Conservation (phyloP, 2,113 vertebrate genomes). For the Brevimyrus niger region DNA sequence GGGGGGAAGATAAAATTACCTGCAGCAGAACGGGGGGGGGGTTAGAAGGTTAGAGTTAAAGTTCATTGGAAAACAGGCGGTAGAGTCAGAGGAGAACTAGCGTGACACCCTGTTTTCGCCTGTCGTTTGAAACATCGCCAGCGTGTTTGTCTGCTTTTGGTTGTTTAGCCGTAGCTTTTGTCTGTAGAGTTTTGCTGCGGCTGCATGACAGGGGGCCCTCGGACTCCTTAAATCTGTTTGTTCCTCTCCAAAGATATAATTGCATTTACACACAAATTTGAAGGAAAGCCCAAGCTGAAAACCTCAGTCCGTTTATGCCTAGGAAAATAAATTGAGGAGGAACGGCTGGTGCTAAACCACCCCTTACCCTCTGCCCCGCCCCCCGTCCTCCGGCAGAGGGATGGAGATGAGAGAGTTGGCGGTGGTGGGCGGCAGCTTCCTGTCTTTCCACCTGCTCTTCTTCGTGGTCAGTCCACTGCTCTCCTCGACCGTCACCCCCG, state of each 20-base stretch:
- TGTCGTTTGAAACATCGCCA: not conserved
- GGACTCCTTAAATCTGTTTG: not conserved
- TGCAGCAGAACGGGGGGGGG: too few species aligned
- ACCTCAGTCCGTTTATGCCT: not conserved
- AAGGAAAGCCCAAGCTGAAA: not conserved
- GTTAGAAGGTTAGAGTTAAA: not conserved
- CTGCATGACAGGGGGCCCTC: not conserved
- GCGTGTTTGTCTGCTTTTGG: not conserved
- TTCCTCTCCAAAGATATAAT: not conserved
- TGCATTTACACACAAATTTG: not conserved
- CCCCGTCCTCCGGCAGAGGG: conserved; percentile 53
- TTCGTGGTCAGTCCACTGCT: conserved; percentile 53
- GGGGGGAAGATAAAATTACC: not conserved
- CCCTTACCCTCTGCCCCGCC: not conserved
- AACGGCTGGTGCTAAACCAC: not conserved
- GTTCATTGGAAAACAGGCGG: too few species aligned
- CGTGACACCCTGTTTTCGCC: not conserved
- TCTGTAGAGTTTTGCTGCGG: not conserved
- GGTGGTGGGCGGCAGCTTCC: conserved; percentile 63
- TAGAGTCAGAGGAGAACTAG: not conserved
- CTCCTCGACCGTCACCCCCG: conserved; percentile 46
- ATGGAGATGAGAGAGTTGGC: conserved; percentile 68
- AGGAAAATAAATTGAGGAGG: not conserved
- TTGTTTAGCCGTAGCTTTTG: not conserved
- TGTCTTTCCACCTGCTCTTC: conserved; percentile 65